Base-by-base conservation (phyloP, 2,888 invertebrate species). In the Adelphocoris suturalis region DNA sequence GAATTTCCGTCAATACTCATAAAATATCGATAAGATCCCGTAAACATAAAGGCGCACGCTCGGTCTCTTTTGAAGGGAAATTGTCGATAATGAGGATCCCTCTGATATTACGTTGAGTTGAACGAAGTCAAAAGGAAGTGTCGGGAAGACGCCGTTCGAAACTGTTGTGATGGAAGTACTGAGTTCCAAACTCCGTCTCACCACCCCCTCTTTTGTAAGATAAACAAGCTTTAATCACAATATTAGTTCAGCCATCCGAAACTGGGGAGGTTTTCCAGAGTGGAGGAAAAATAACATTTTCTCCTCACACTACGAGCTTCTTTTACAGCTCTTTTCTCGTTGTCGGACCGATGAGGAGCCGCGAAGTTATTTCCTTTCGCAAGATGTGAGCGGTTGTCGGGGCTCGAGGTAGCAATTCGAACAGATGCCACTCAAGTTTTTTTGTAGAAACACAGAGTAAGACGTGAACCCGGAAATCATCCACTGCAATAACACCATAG, bases 221-320 rank as follows among this genome's bases (percentile, higher is more conserved):
- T 68, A 68, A 68, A 68, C 68, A 68, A 23, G 68, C 23, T 68
- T 23, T 68, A 68, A 68, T 68, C 68, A 68, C 68, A 68, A 68
- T 68, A 68, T 68, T 68, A 68, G 68, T 27, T 68, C 68, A 68
- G 68, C 68, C 68, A 68, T 68, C 68, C 68, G 68, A 68, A 68
- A 68, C 23, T 19, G 68, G 23, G 23, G 27, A 23, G 68, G 68
- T 68, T 68, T 13, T 19, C 68, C 5, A 68, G 23, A 9, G 16
- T 7, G 37, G 37, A 16, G 52, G 68, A 68, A 68, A 23, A 68
- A 68, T 68, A 68, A 68, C 68, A 68, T 68, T 68, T 68, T 68
- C 68, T 27, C 19, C 23, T 68, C 68, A 68, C 68, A 68, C 23
- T 23, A 11, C 13, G 16, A 14, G 52, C 11, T 52, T 11, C 52